Base-by-base conservation (phyloP, 2,797 vertebrate species). In the Mormyrus hasselquistii region DNA sequence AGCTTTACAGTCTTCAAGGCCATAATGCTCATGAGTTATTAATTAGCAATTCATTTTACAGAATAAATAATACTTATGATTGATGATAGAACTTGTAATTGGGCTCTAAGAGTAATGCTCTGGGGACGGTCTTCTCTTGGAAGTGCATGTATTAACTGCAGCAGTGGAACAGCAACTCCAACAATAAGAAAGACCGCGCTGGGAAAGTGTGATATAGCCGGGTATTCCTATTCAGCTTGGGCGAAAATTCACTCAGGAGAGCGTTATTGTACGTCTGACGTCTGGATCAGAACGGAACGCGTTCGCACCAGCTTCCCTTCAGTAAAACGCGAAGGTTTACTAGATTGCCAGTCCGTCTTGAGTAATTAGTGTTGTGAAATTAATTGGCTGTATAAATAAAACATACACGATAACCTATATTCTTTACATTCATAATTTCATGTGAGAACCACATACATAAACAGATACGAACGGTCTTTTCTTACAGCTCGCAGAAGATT, bases 11-110 rank as follows among this genome's bases (percentile, higher is more conserved):
- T 96, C 96, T 98, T 98, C 94, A 95, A 98, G 97, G 97, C 97
- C 97, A 98, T 98, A 98, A 98, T 97, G 97, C 97, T 98, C 97
- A 99, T 99, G 97, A 99, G 99, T 99, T 99, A 99, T 99, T 99
- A 99, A 99, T 99, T 99, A 99, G 97, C 97, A 99, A 98, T 98
- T 98, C 97, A 97, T 98, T 99, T 98, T 95, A 95, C 97, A 98
- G 97, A 98, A 98, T 99, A 99, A 99, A 99, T 99, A 99, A 98
- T 97, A 96, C 96, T 98, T 95, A 98, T 98, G 98, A 99, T 99
- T 98, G 97, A 99, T 99, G 98, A 98, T 97, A 95, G 96, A 98
- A 97, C 96, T 98, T 98, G 96, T 98, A 99, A 99, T 98, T 99
- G 97, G 98, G 96, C 97, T 97, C 97, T 96, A 92, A 96, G 96